Percentiles rank a stretch among this genome's conserved stretches.
phyloP scores from a whole-genome alignment of 2,888 invertebrate species.

The Noctua fimbriata region DNA sequence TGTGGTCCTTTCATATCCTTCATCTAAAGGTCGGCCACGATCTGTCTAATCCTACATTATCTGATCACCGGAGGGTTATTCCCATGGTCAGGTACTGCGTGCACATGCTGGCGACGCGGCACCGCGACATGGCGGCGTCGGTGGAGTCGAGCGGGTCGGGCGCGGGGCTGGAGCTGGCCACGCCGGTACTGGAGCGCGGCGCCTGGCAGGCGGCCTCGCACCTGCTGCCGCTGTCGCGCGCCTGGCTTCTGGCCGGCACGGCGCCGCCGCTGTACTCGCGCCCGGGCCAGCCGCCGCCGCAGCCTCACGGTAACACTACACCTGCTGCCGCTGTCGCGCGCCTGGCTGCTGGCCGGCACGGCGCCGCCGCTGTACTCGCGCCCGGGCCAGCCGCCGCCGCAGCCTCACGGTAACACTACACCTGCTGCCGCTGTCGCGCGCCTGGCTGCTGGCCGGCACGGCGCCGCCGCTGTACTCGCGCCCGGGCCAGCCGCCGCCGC shows the following conservation, averaged over 20 bases:
- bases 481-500: slow-evolving; percentile 79
- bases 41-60: neutral
- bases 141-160: slow-evolving; percentile 73
- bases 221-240: slow-evolving; percentile 91
- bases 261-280: slow-evolving; percentile 90
- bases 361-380: slow-evolving; percentile 89
- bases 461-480: slow-evolving; percentile 89
- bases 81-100: slow-evolving; percentile 81
- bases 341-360: slow-evolving; percentile 93
- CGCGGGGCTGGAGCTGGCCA: slow-evolving; percentile 92
- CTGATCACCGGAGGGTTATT: neutral
- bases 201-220: slow-evolving; percentile 71
- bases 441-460: slow-evolving; percentile 93
- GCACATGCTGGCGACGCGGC: slow-evolving; percentile 89
- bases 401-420: slow-evolving; percentile 67
- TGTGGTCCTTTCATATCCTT: neutral
- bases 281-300: slow-evolving; percentile 79
- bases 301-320: slow-evolving; percentile 67
- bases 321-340: slow-evolving; percentile 91
- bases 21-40: neutral
- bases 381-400: slow-evolving; percentile 79
- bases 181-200: slow-evolving; percentile 92
- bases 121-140: slow-evolving; percentile 87
- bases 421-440: slow-evolving; percentile 91
- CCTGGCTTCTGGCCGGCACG: slow-evolving; percentile 93